A percentile compares a stretch with the other conserved stretches of the same genome.
Conservation (phyloP, 2,888 invertebrate genomes). For the Minunthozetes semirufus region DNA sequence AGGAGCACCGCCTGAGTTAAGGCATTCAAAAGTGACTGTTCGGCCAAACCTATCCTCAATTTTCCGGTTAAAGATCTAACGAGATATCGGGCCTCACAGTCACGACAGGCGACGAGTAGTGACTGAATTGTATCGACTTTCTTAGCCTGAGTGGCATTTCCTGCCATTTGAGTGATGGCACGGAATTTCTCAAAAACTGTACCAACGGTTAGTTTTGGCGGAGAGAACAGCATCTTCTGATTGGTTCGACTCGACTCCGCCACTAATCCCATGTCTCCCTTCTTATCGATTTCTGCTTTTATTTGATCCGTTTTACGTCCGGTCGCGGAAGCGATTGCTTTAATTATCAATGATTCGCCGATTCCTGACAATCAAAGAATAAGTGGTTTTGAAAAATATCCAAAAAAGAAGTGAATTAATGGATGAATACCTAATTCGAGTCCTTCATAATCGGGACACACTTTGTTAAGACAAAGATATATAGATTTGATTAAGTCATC, state of each 20-base stretch:
- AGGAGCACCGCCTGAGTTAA: slow-evolving; percentile 74
- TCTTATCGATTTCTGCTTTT: slow-evolving; percentile 61
- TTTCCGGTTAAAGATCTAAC: slow-evolving; percentile 88
- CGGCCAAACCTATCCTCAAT: slow-evolving; percentile 89
- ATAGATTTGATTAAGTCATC: slow-evolving; percentile 82
- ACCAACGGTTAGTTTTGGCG: slow-evolving; percentile 65
- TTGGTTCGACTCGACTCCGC: slow-evolving; percentile 62
- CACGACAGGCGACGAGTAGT: slow-evolving; percentile 82
- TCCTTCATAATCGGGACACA: slow-evolving; percentile 94
- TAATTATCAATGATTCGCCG: slow-evolving; percentile 88
- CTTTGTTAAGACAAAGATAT: slow-evolving; percentile 88
- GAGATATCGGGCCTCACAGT: slow-evolving; percentile 78
- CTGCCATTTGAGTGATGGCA: slow-evolving; percentile 78
- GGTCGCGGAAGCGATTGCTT: slow-evolving; percentile 82
- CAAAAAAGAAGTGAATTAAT: not conserved
- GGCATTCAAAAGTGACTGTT: slow-evolving; percentile 87
- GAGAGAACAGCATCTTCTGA: slow-evolving; percentile 81
- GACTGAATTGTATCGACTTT: slow-evolving; percentile 86
- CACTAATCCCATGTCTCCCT: slow-evolving; percentile 83
- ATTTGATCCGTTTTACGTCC: slow-evolving; percentile 76
- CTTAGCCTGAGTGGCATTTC: slow-evolving; percentile 59
- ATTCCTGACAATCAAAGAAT: slow-evolving; percentile 45
- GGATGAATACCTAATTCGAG: slow-evolving; percentile 66
- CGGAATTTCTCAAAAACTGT: slow-evolving; percentile 73
- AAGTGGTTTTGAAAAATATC: not conserved